Evolutionary conservation across 2,797 vertebrate species (phyloP).

Genomic region (Denticeps clupeoides): DNA sequence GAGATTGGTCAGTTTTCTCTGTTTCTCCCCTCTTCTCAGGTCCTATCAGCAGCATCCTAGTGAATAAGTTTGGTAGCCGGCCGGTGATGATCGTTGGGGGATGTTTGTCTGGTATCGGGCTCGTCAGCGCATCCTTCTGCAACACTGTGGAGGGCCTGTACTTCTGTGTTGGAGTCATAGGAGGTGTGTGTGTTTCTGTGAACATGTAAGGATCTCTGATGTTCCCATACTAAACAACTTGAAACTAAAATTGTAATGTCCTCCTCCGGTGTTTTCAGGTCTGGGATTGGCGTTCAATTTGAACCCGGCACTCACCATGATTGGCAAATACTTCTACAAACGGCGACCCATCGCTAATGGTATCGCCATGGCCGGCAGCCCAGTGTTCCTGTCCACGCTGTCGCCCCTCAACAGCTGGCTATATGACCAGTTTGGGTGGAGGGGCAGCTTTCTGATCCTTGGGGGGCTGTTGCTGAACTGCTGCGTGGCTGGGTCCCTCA

Average conservation of each 20-base stretch:
- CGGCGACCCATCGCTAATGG: conserved; percentile 85
- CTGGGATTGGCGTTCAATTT: conserved; percentile 91
- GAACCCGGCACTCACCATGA: conserved; percentile 96
- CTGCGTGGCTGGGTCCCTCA: conserved; percentile 88
- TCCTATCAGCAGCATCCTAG: conserved; percentile 90
- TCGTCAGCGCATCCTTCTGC: conserved; percentile 83
- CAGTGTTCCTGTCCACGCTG: conserved; percentile 85
- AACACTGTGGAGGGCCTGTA: conserved; percentile 81
- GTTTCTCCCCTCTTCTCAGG: conserved; percentile 41
- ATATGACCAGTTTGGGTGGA: conserved; percentile 80
- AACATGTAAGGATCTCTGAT: background rate
- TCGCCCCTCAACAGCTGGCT: conserved; percentile 86
- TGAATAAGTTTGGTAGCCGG: conserved; percentile 86
- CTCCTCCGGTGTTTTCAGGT: conserved; percentile 47
- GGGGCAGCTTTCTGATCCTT: conserved; percentile 92
- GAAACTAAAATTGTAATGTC: background rate
- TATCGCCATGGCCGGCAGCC: conserved; percentile 92
- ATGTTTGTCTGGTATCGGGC: conserved; percentile 66
- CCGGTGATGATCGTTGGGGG: conserved; percentile 80
- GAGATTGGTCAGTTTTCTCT: background rate
- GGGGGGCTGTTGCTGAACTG: conserved; percentile 86
- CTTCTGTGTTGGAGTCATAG: conserved; percentile 85
- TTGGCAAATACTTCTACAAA: conserved; percentile 92
- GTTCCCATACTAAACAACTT: background rate
- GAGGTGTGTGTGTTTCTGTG: conserved; percentile 60